These are phyloP conservation scores for Amblyornis subalaris DNA, from an alignment of 2,113 vertebrate genomes.

Conservation along the genomic window DNA sequence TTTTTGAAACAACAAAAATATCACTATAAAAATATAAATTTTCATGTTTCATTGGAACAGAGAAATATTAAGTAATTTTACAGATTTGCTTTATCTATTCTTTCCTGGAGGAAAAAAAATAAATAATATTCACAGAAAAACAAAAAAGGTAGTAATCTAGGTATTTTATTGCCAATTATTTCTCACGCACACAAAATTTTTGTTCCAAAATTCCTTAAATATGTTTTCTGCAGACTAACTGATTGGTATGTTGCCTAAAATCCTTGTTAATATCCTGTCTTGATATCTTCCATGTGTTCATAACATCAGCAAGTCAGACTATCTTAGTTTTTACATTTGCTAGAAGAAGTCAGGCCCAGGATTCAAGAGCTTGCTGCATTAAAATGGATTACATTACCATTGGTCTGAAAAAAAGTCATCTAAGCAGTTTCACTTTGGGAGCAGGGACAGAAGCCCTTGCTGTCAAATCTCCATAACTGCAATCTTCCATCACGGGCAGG, in stretches of 20 bases:
- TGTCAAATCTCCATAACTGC: not conserved
- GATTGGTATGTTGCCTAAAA: not conserved
- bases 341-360: not conserved
- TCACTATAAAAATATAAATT: not conserved
- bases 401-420: not conserved
- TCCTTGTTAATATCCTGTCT: not conserved
- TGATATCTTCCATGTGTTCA: not conserved
- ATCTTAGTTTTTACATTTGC: not conserved
- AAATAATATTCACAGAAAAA: not conserved
- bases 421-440: not conserved
- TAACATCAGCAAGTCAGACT: not conserved
- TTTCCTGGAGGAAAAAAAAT: rapidly evolving
- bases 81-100: not conserved
- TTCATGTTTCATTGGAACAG: not conserved
- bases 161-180: not conserved
- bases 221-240: not conserved
- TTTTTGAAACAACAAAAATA: not conserved
- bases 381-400: not conserved
- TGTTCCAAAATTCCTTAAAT: not conserved
- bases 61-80: not conserved
- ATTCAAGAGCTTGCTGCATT: not conserved
- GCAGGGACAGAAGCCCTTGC: not conserved
- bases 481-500: not conserved
- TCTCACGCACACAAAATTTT: not conserved
- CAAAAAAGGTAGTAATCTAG: not conserved